phyloP scores from a whole-genome alignment of 2,888 invertebrate species.

The Priocnemis perturbator region DNA sequence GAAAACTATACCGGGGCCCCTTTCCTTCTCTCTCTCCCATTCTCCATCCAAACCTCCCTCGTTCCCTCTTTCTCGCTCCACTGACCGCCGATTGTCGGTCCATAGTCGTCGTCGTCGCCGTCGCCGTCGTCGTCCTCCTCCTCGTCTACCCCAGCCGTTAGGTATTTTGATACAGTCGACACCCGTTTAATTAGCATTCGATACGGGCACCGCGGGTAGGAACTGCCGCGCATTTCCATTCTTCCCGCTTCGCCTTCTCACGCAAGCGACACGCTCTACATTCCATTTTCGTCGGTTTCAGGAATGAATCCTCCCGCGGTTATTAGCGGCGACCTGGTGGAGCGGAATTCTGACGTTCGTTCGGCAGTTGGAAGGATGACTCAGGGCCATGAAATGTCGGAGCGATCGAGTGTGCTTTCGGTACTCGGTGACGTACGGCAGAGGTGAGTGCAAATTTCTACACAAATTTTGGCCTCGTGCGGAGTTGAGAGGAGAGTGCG shows the following conservation, averaged over 20 bases:
- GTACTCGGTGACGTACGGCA: no score
- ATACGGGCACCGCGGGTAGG: slow-evolving; percentile 65
- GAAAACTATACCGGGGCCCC: slow-evolving; percentile 66
- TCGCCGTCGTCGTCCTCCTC: slow-evolving; percentile 31
- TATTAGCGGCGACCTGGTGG: no score
- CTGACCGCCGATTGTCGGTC: slow-evolving; percentile 47
- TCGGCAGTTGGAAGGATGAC: no score
- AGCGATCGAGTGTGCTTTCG: no score
- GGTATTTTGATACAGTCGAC: slow-evolving; percentile 73
- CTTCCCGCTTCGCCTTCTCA: slow-evolving; percentile 11
- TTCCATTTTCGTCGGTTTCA: slow-evolving; percentile 32
- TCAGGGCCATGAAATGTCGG: no score
- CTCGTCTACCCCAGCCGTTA: slow-evolving; percentile 61
- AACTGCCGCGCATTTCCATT: slow-evolving; percentile 49
- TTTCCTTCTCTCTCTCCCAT: slow-evolving; percentile 20
- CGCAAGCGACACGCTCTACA: slow-evolving; percentile 27
- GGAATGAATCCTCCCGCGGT: no score
- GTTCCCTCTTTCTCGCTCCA: slow-evolving; percentile 28
- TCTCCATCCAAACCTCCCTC: slow-evolving; percentile 27
- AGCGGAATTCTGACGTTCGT: no score
- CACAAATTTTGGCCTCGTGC: no score
- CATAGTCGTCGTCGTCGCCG: slow-evolving; percentile 43
- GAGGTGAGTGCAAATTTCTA: no score
- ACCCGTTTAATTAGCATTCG: slow-evolving; percentile 74
- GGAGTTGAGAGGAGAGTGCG: no score